phyloP scores from a whole-genome alignment of 2,797 vertebrate genomes.

The Thaleichthys pacificus region DNA sequence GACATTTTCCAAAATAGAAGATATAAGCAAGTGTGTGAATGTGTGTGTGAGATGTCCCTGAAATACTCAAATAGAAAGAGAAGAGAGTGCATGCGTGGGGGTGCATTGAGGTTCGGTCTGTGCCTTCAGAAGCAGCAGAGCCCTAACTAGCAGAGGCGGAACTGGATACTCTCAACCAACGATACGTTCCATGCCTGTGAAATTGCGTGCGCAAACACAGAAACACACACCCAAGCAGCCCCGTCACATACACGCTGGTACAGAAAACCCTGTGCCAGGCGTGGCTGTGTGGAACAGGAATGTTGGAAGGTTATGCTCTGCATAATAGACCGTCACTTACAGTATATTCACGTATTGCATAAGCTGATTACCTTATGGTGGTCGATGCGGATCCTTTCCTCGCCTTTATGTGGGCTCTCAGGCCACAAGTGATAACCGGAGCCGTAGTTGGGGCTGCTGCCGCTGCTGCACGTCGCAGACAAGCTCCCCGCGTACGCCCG shows the following conservation, averaged over 20 bases:
- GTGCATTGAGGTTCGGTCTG: conserved; percentile 21
- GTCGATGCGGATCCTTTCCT: conserved; percentile 73
- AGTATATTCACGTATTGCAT: conserved; percentile 4
- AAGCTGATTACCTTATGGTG: conserved; percentile 66
- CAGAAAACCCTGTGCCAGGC: conserved; percentile 66
- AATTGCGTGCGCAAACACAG: conserved; percentile 4
- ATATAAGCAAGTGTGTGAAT: conserved; percentile 68
- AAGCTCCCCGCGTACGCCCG: conserved; percentile 66
- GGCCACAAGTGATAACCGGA: conserved; percentile 82
- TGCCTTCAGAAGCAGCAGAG: conserved; percentile 1
- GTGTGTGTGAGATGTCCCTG: conserved; percentile 17
- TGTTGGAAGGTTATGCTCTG: conserved; percentile 21
- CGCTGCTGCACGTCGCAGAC: conserved; percentile 65
- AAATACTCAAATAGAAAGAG: conserved; percentile 29
- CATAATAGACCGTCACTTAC: conserved; percentile 16
- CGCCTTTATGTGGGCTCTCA: conserved; percentile 74
- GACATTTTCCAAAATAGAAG: conserved; percentile 44
- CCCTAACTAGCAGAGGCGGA: too few relatives aligned
- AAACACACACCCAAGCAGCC: neutral
- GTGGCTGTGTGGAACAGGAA: conserved; percentile 59
- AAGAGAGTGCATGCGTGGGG: conserved; percentile 20
- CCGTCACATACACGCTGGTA: conserved; percentile 27
- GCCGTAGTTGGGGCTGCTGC: conserved; percentile 76
- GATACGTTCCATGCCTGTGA: neutral
- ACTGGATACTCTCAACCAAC: neutral